Evolutionary conservation across 2,113 vertebrate genomes (phyloP), one percentile per base, ranked within the genome.

Genomic region (Synodontis membranacea): DNA sequence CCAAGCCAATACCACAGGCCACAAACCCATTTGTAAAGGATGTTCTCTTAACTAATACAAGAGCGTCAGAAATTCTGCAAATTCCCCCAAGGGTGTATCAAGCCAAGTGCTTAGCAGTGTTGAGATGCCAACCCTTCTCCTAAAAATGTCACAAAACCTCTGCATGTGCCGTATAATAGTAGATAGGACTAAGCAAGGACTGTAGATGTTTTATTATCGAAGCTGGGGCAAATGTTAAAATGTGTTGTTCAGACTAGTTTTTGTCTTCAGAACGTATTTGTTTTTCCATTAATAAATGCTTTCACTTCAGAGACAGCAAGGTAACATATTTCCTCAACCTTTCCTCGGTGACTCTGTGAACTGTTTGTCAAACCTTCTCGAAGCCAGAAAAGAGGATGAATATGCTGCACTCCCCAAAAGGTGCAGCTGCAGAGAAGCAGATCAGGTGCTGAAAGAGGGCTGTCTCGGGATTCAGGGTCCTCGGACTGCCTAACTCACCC

Each of bases 401-500:
- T 86, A 90, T 89, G 78, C 89, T 89, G 86, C 93, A 94, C 91
- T 92, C 93, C 92, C 92, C 91, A 92, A 90, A 91, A 94, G 93
- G 94, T 93, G 94, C 93, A 91, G 92, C 82, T 86, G 92, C 92
- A 89, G 89, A 81, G 89, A 94, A 87, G 93, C 94, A 96, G 94
- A 94, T 88, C 91, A 87, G 75, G 92, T 94, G 95, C 90, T 93
- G 95, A 96, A 93, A 95, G 95, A 95, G 19, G 66, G 89, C 37
- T 74, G 88, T 88, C 92, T 93, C 88, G 90, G 84, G 80, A 86
- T 91, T 91, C 62, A 68, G 84, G 88, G 82, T 86, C 88, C 80
- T 91, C 85, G 34, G 87, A 88, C 90, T 88, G 74, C 75, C 31
- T 83, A 62, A 48, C 80, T 83, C 54, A 60, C 82, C 60, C 56